A percentile compares a stretch with the other conserved stretches of the same genome.
Conservation (phyloP, 2,113 vertebrate genomes). For the Stomatorhinus ivindoensis region DNA sequence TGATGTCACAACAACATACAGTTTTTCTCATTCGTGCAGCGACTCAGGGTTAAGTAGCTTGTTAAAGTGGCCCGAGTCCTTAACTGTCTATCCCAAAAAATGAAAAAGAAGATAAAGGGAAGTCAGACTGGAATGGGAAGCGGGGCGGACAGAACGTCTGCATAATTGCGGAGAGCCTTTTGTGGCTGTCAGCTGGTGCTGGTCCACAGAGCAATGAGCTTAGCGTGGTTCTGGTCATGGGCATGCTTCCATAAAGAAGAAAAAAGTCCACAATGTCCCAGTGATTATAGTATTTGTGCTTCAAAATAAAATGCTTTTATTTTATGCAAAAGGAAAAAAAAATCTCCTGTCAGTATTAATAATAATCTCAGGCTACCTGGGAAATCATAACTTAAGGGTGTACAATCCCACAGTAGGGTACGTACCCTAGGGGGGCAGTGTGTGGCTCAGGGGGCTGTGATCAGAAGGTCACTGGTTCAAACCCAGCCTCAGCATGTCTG, state of each 20-base stretch:
- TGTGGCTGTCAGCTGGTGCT: background rate
- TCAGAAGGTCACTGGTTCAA: no score
- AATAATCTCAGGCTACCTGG: constrained; percentile 54
- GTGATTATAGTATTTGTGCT: constrained; percentile 41
- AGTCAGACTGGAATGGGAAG: background rate
- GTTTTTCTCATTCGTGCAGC: background rate
- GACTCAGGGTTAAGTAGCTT: background rate
- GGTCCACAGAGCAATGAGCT: background rate
- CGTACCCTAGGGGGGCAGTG: no score
- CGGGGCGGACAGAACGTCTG: background rate
- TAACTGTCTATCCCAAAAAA: background rate
- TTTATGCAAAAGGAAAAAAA: constrained; percentile 59
- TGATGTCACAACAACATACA: background rate
- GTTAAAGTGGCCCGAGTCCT: background rate
- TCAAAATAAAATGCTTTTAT: constrained; percentile 52
- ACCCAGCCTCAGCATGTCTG: no score
- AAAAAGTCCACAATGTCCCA: background rate
- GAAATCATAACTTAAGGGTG: constrained; percentile 38
- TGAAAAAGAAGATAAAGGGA: background rate
- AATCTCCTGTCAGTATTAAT: constrained; percentile 62
- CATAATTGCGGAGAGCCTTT: background rate
- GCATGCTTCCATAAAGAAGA: background rate
- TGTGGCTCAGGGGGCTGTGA: no score
- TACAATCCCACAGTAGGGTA: no score
- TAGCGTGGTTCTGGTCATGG: background rate